Base-by-base conservation (phyloP, 2,888 invertebrate species). In the Trichogramma dendrolimi region DNA sequence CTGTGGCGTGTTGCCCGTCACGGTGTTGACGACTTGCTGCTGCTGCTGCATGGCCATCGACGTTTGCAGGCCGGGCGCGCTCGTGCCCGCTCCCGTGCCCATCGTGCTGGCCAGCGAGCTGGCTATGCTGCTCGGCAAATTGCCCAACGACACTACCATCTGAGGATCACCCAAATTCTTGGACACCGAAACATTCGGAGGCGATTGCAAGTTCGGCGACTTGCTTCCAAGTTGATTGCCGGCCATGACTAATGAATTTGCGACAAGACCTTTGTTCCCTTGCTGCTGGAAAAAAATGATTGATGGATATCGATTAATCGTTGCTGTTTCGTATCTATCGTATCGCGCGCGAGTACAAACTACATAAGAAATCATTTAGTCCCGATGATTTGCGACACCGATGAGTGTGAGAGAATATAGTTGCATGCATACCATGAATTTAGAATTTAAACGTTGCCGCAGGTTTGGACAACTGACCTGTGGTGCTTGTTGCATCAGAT, bases 201-300 rank as follows among this genome's bases (percentile, higher is more conserved):
- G 91, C 60, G 92, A 92, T 79, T 92, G 92, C 77, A 92, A 82
- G 77, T 88, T 91, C 67, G 91, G 91, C 79, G 90, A 91, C 79
- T 91, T 91, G 80, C 85, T 91, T 67, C 90, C 90, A 78, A 91
- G 82, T 73, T 87, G 87, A 75, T 87, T 89, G 79, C 88, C 86
- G 67, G 87, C 85, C 83, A 90, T 85, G 56, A 87, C 85, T 76
- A 90, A 84, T 71, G 88, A 85, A 81, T 87, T 86, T 60, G 86
- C 84, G 75, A 89, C 86, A 77, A 88, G 82, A 79, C 83, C 83
- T 80, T 89, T 88, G 80, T 86, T 87, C 77, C 86, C 85, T 87
- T 63, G 58, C 56, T 65, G 63, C 43, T 53, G 54, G 7, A 5
- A 54, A 43, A 41, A 42, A 5, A 47, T 5, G 27, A 27, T 27